A percentile compares a stretch with the other conserved stretches of the same genome.
Evolutionary conservation across 2,797 vertebrate species (phyloP).

Genomic region (Benthosema pterotum): DNA sequence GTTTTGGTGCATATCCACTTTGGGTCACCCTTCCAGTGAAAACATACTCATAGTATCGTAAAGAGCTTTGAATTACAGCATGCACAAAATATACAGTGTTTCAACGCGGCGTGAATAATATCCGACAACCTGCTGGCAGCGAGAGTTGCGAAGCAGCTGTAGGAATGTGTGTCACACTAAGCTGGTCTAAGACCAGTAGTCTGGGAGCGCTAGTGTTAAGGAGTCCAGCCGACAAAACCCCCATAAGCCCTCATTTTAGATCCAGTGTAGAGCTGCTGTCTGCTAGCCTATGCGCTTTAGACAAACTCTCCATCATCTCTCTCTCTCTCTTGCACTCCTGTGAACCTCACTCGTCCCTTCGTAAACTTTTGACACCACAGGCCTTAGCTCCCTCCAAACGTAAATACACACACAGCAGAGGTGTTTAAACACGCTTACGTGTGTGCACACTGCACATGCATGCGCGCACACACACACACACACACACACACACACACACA

Average conservation of each 20-base stretch:
- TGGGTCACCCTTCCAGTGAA: too few species aligned
- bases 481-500: conserved; percentile 7
- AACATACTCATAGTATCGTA: too few species aligned
- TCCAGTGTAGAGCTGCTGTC: conserved; percentile 58
- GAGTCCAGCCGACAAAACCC: conserved; percentile 53
- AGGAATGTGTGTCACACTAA: conserved; percentile 20
- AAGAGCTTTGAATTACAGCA: too few species aligned
- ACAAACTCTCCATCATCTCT: conserved; percentile 14
- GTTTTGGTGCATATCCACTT: too few species aligned
- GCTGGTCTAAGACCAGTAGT: conserved; percentile 52
- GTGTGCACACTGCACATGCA: not conserved
- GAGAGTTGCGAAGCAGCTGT: conserved; percentile 2
- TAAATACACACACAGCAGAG: conserved; percentile 30
- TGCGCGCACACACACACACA: conserved; percentile 1
- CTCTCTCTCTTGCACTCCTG: conserved; percentile 31
- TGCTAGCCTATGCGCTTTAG: conserved; percentile 70
- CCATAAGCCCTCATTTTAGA: conserved; percentile 65
- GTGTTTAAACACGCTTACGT: not conserved
- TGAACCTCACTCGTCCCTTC: conserved; percentile 59
- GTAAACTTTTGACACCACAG: conserved; percentile 46
- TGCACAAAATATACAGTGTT: too few species aligned
- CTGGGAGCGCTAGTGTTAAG: conserved; percentile 47
- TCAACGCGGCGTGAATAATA: too few species aligned
- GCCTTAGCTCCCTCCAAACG: conserved; percentile 29
- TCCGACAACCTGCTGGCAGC: too few species aligned